Evolutionary conservation across 1,140 invertebrate genomes (phyloP).

Genomic region (Panonychus citri): DNA sequence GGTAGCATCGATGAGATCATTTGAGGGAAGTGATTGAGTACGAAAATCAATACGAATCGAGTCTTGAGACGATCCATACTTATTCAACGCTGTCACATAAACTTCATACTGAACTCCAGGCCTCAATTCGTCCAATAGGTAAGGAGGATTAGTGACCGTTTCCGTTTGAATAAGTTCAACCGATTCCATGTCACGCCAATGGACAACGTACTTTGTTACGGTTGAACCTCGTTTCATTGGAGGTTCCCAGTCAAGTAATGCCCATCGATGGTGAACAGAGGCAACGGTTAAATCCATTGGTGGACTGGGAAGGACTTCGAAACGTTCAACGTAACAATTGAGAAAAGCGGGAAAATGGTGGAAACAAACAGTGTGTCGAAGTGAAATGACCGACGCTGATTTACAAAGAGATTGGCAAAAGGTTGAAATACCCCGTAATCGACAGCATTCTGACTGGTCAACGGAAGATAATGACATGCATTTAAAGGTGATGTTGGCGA

Average conservation of each 20-base stretch:
- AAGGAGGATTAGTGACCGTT: constrained; percentile 30
- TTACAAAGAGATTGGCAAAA: constrained; percentile 44
- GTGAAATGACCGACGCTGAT: constrained; percentile 39
- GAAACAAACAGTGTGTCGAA: constrained; percentile 41
- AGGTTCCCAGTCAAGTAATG: constrained; percentile 48
- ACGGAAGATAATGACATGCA: background rate
- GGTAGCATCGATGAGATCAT: background rate
- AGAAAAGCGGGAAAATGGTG: constrained; percentile 50
- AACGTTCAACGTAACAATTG: constrained; percentile 52
- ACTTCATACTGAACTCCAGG: constrained; percentile 48
- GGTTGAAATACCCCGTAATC: constrained; percentile 40
- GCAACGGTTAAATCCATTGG: constrained; percentile 39
- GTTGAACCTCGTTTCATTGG: constrained; percentile 39
- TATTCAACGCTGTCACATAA: constrained; percentile 50
- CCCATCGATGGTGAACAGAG: constrained; percentile 44
- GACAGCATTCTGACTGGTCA: constrained; percentile 45
- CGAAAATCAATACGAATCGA: constrained; percentile 46
- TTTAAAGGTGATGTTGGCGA: constrained; percentile 35
- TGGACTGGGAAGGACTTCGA: constrained; percentile 48
- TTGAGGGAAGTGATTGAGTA: constrained; percentile 18
- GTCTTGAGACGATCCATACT: constrained; percentile 44
- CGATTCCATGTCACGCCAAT: constrained; percentile 31
- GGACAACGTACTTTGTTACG: constrained; percentile 41
- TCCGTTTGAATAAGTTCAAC: constrained; percentile 18
- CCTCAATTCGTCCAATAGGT: constrained; percentile 43